Base-by-base conservation (phyloP, 2,888 invertebrate genomes). In the Hemaris fuciformis region DNA sequence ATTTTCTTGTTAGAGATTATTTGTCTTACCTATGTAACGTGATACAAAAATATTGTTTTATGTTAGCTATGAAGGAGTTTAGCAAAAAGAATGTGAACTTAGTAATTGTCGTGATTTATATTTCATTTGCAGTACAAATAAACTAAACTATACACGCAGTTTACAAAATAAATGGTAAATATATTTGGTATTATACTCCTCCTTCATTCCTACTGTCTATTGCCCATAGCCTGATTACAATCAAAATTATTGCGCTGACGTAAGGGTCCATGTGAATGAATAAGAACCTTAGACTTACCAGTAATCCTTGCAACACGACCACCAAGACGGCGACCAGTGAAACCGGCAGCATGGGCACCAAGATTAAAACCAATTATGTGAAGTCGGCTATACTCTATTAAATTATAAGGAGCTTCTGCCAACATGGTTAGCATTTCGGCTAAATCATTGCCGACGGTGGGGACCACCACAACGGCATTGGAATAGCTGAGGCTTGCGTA, bases 321-420 rank as follows among this genome's bases (percentile, higher is more conserved):
- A 0, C 62, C 45, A 1, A 77, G 43, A 2, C 8, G 4, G 66
- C 85, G 75, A 2, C 81, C 84, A 56, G 82, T 71, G 22, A 74
- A 75, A 0, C 87, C 87, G 42, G 75, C 84, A 5, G 84, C 69
- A 57, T 88, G 87, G 5, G 87, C 88, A 15, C 88, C 88, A 1
- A 88, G 79, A 53, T 78, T 71, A 61, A 87, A 88, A 0, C 88
- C 88, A 1, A 88, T 76, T 3, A 88, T 57, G 53, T 87, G 88
- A 8, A 84, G 57, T 0, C 65, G 62, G 1, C 59, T 45, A 2
- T 71, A 46, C 0, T 64, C 23, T 4, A 76, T 70, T n/a, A 63
- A 63, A 0, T 58, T 48, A 53, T 27, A 4, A 10, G 31, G 27
- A 0, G 60, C 64, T 0, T n/a, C 18, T 0, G 70, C 68, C 6